Conservation (phyloP, 2,888 invertebrate species). For the Watsonalla cultraria region DNA sequence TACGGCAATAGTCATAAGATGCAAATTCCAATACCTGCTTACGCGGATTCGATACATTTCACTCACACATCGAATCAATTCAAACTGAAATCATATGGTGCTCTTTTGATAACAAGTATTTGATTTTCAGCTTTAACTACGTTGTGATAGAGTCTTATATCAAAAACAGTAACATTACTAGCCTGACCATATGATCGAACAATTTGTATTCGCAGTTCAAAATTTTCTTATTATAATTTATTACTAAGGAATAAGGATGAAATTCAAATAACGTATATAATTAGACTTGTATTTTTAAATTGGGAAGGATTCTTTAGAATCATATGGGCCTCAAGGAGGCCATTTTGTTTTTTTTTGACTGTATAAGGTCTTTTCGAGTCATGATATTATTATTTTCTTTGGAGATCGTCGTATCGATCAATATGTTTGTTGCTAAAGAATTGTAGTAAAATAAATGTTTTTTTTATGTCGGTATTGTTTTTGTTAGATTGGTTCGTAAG, state of each 20-base stretch:
- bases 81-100: slow-evolving; percentile 63
- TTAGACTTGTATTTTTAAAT: neutral
- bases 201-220: neutral
- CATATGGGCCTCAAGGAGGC: neutral
- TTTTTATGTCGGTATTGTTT: no score
- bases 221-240: neutral
- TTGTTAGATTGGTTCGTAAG: no score
- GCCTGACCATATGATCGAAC: slow-evolving; percentile 2
- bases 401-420: no score
- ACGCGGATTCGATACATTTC: slow-evolving; percentile 38
- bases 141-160: slow-evolving; percentile 1
- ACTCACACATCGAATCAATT: slow-evolving; percentile 43
- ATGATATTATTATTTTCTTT: neutral
- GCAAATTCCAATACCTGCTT: slow-evolving; percentile 10
- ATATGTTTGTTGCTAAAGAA: no score
- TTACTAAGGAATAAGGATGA: neutral
- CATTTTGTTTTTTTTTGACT: neutral
- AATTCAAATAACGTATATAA: slow-evolving; percentile 9
- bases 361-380: neutral
- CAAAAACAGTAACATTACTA: neutral
- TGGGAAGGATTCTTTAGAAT: neutral
- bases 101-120: slow-evolving; percentile 11
- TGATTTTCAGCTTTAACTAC: slow-evolving; percentile 9
- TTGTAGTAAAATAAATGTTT: no score
- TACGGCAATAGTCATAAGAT: neutral